A percentile compares a stretch with the other conserved stretches of the same genome.
phyloP scores from a whole-genome alignment of 2,113 vertebrate genomes.

The Phodopus roborovskii region DNA sequence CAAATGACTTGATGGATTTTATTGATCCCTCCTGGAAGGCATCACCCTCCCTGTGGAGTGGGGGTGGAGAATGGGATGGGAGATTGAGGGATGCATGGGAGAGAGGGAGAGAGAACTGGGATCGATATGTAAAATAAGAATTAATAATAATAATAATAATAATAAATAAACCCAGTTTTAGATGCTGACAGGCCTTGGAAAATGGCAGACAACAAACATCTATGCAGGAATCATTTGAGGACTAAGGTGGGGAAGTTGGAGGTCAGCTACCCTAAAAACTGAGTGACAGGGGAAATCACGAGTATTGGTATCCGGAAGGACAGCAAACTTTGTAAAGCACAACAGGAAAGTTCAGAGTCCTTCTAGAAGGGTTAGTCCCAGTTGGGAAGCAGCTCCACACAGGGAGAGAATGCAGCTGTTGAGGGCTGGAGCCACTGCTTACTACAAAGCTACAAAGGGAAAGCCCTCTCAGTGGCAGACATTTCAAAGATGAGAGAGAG shows the following conservation, averaged over 20 bases:
- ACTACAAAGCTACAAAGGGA: too few species aligned
- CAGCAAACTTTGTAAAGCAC: not conserved
- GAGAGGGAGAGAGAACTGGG: too few species aligned
- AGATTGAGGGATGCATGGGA: too few species aligned
- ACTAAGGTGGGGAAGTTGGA: too few species aligned
- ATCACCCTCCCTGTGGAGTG: too few species aligned
- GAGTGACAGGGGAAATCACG: not conserved
- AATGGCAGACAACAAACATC: not conserved
- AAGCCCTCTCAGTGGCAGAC: not conserved
- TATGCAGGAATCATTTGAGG: not conserved
- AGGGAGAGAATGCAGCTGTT: not conserved
- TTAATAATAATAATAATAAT: too few species aligned
- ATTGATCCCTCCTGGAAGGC: too few species aligned
- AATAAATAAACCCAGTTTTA: not conserved
- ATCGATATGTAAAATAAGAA: too few species aligned
- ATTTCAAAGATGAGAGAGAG: too few species aligned
- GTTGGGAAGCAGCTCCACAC: not conserved
- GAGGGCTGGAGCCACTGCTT: not conserved
- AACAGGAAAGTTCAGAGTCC: not conserved
- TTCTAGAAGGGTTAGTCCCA: not conserved
- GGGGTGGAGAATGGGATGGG: too few species aligned
- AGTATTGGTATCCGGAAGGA: not conserved
- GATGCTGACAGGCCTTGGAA: not conserved
- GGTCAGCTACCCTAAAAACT: not conserved
- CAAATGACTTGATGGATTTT: too few species aligned